These are phyloP conservation scores for Semotilus atromaculatus DNA, from an alignment of 2,797 vertebrate species.

Conservation along the genomic window DNA sequence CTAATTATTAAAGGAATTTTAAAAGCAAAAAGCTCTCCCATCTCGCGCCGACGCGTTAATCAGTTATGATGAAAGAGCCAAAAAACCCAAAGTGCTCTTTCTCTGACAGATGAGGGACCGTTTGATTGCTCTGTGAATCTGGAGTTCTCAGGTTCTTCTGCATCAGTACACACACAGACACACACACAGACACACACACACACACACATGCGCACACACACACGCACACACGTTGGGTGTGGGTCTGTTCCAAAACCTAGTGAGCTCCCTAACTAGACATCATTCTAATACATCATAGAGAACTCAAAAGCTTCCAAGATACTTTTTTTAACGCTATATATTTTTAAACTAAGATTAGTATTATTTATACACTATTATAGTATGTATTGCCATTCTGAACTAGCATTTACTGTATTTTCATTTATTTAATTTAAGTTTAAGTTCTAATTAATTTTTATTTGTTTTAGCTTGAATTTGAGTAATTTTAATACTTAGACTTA, in stretches of 20 bases:
- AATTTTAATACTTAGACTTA: background rate
- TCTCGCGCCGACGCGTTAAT: constrained; percentile 70
- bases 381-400: background rate
- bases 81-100: constrained; percentile 61
- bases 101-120: constrained; percentile 49
- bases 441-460: too few relatives aligned
- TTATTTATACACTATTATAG: too few relatives aligned
- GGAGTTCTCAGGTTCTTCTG: constrained; percentile 22
- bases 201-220: background rate
- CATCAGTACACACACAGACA: constrained; percentile 10
- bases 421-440: background rate
- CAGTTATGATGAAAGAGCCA: constrained; percentile 79
- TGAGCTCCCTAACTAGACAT: background rate
- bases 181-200: constrained; percentile 5
- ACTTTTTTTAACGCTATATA: too few relatives aligned
- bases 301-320: constrained; percentile 31
- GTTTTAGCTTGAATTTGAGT: background rate
- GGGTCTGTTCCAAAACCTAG: background rate
- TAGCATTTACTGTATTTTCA: background rate
- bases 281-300: background rate
- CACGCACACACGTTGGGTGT: background rate
- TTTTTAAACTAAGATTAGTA: background rate
- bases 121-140: constrained; percentile 34
- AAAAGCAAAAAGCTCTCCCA: constrained; percentile 71
- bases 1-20: constrained; percentile 79